Conservation (phyloP, 2,113 vertebrate species). For the Plestiodon gilberti region DNA sequence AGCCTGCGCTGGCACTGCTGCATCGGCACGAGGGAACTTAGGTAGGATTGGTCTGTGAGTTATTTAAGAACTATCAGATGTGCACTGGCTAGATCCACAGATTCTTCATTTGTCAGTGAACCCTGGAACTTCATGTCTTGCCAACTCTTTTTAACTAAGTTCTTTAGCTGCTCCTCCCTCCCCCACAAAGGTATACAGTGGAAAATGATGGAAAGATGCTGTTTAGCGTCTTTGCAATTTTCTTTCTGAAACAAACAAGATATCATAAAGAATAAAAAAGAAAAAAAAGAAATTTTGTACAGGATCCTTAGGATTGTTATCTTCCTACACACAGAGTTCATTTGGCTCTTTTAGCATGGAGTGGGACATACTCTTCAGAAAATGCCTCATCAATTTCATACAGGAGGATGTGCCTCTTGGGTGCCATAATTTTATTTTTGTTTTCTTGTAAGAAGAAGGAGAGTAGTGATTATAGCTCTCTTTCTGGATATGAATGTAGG, state of each 20-base stretch:
- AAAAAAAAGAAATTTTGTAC: neutral
- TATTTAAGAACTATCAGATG: neutral
- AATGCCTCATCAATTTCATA: neutral
- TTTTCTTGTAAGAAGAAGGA: conserved; percentile 16
- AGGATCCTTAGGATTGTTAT: neutral
- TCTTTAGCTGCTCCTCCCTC: neutral
- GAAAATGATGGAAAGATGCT: neutral
- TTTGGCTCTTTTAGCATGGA: conserved; percentile 13
- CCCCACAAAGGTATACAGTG: neutral
- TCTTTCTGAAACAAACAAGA: neutral
- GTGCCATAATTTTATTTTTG: conserved; percentile 41
- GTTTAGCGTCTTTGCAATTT: neutral
- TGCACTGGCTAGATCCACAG: neutral
- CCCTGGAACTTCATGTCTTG: neutral
- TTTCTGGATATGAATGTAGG: neutral
- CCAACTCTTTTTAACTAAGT: neutral
- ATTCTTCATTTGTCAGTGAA: neutral
- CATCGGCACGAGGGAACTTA: no score
- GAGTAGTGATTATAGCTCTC: conserved; percentile 28
- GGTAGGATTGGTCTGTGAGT: no score
- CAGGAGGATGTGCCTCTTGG: neutral
- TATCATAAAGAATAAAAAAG: neutral
- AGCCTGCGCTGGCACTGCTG: no score
- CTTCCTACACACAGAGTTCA: fast-evolving
- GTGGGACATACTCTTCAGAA: neutral